Percentiles rank a stretch among this genome's conserved stretches.
These are phyloP conservation scores for Cosmia trapezina DNA, from an alignment of 2,888 invertebrate genomes.

Conservation along the genomic window DNA sequence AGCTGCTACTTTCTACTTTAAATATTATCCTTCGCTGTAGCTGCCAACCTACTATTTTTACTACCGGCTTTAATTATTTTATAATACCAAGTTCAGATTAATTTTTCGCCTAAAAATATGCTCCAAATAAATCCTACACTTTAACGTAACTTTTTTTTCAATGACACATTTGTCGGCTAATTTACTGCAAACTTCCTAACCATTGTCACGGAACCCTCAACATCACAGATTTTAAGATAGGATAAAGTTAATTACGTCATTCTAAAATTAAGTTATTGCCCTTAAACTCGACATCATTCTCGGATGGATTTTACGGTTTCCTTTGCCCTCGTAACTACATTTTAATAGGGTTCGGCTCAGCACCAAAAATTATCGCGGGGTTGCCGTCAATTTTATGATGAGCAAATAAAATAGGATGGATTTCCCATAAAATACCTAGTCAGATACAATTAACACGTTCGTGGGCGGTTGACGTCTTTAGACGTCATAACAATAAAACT, in stretches of 20 bases:
- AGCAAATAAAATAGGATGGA: conserved; percentile 47
- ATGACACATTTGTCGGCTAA: not conserved
- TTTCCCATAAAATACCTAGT: conserved; percentile 25
- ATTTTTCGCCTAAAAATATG: too few species aligned
- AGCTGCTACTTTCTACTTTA: too few species aligned
- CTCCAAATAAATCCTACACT: too few species aligned
- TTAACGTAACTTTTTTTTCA: conserved; percentile 15
- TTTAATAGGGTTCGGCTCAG: conserved; percentile 12
- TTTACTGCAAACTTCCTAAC: not conserved
- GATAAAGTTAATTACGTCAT: conserved; percentile 29
- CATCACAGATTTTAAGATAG: conserved; percentile 18
- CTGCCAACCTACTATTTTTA: too few species aligned
- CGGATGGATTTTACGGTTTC: conserved; percentile 31
- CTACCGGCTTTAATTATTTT: too few species aligned
- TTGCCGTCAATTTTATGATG: conserved; percentile 46
- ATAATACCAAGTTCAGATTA: too few species aligned
- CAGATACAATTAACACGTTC: conserved; percentile 28
- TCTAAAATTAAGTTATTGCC: conserved; percentile 34
- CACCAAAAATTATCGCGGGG: conserved; percentile 32
- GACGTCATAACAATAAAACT: too few species aligned
- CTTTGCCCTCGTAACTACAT: conserved; percentile 28
- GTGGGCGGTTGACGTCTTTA: too few species aligned
- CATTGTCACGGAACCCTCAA: not conserved
- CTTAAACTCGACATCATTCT: conserved; percentile 34
- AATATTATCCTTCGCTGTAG: too few species aligned